These are phyloP conservation scores for Deroptyus accipitrinus DNA, from an alignment of 2,113 vertebrate genomes.

Conservation along the genomic window DNA sequence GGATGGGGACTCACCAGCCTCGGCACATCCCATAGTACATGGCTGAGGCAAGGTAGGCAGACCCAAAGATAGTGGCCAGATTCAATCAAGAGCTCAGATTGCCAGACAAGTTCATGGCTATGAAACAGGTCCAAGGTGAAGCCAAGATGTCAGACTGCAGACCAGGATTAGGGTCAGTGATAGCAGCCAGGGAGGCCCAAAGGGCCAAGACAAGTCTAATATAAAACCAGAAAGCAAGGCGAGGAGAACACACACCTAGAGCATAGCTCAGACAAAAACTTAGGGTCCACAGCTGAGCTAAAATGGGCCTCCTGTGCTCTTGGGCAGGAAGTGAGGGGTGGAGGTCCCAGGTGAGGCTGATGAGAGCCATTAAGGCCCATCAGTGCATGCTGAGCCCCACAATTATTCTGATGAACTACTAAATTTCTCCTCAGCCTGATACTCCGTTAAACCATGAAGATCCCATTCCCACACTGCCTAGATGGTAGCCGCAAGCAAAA, in stretches of 20 bases:
- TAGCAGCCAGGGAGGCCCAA: neutral
- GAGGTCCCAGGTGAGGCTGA: neutral
- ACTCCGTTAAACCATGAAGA: rapidly evolving
- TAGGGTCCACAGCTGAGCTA: neutral
- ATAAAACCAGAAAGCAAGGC: neutral
- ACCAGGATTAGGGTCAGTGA: neutral
- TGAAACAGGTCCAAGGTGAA: neutral
- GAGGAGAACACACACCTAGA: neutral
- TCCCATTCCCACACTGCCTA: neutral
- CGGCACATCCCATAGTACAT: rapidly evolving
- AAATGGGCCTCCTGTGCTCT: neutral
- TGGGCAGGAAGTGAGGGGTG: neutral
- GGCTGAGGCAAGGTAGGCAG: neutral
- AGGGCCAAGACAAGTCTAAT: neutral
- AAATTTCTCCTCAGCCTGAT: neutral
- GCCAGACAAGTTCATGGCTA: neutral
- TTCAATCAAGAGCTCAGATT: neutral
- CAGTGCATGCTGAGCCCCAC: neutral
- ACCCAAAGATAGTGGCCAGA: neutral
- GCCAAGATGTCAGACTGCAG: neutral
- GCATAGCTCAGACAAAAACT: neutral
- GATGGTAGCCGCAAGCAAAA: neutral
- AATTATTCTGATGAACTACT: neutral
- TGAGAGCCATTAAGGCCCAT: neutral
- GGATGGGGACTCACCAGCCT: neutral